Base-by-base conservation (phyloP, 1,140 invertebrate species). In the Pogonognathellus flavescens region DNA sequence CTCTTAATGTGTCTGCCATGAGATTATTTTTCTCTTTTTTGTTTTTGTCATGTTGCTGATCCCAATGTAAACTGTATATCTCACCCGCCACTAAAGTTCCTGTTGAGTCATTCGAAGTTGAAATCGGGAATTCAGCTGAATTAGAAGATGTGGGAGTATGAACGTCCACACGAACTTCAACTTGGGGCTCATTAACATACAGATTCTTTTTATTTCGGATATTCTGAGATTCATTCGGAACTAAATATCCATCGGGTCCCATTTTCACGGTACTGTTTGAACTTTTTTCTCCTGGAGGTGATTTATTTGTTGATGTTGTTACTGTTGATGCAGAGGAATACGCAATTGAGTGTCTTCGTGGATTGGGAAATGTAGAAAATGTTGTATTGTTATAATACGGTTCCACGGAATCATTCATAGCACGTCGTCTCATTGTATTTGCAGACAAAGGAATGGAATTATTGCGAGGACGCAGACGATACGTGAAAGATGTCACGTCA, bases 341-440 rank as follows among this genome's bases (percentile, higher is more conserved):
- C 25, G 87, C 83, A 57, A 88, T 72, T 14, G 87, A 88, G 60
- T 86, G 85, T 59, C 87, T 59, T 25, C 85, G 80, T 10, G 83
- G 81, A 60, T 88, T 88, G n/a, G 87, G 87, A 86, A 88, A 88
- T 25, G 87, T 88, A 0, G 85, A 80, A 72, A 88, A 88, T 52
- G 87, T 88, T 0, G 72, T 66, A 31, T 86, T 87, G 52, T 86
- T 88, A 62, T 88, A 88, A 53, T 88, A 88, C 49, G 85, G 53
- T 25, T 87, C 81, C 41, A 85, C 82, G 13, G 84, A 50, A 70
- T 87, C 86, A 11, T 83, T 80, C 16, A 20, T n/a, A 11, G 53
- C 70, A n/a, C 52, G 52, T 14, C 53, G 52, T 16, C 49, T 59
- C 16, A 53, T 22, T n/a, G 72, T 80, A 14, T 11, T 57, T 0